Conservation (phyloP, 1,140 invertebrate species). For the Triops longicaudatus region DNA sequence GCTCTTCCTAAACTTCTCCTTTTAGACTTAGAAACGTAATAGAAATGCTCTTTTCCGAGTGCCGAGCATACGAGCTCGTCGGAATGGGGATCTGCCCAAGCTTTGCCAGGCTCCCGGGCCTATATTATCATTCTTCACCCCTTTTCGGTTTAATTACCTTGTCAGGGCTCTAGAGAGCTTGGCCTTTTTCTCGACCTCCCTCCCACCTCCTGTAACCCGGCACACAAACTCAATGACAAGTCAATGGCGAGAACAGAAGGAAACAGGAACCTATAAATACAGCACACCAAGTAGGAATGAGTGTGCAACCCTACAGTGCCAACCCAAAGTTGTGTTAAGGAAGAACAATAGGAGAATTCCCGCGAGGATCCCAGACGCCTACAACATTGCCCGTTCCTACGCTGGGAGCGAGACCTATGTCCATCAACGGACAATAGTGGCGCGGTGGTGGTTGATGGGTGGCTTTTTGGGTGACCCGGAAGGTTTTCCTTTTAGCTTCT, state of each 20-base stretch:
- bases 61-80: background rate
- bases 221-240: background rate
- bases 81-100: background rate
- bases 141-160: constrained; percentile 15
- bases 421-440: background rate
- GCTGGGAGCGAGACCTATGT: background rate
- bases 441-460: background rate
- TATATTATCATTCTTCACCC: constrained; percentile 15
- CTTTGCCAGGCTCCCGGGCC: background rate
- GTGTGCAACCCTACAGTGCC: background rate
- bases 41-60: background rate
- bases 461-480: background rate
- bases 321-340: background rate
- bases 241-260: constrained; percentile 6
- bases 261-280: constrained; percentile 15
- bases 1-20: background rate
- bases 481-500: background rate
- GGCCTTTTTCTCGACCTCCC: background rate
- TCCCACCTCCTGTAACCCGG: background rate
- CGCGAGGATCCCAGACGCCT: background rate
- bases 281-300: constrained; percentile 1
- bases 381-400: no score
- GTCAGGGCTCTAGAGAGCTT: background rate
- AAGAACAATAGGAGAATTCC: background rate
- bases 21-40: background rate